phyloP scores from a whole-genome alignment of 2,113 vertebrate species.

The Zosterops borbonicus region DNA sequence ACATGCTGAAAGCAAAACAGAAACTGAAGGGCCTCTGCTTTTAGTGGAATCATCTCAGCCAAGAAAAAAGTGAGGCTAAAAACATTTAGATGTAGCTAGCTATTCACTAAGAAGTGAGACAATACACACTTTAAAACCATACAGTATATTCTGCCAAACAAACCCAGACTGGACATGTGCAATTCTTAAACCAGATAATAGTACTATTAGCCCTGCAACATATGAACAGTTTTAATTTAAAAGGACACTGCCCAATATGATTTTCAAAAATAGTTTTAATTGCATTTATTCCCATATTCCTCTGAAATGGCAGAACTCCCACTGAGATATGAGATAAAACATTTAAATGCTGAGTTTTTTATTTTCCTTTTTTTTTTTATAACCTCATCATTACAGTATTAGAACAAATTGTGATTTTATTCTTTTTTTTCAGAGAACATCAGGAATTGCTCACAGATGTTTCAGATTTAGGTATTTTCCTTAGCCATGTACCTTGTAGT shows the following conservation, averaged over 20 bases:
- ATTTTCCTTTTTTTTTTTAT: neutral
- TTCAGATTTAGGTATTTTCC: neutral
- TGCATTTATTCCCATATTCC: neutral
- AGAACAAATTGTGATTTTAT: neutral
- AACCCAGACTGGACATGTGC: accelerated
- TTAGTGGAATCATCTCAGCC: neutral
- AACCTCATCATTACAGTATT: neutral
- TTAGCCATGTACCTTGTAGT: neutral
- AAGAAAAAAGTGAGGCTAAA: neutral
- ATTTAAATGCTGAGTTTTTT: neutral
- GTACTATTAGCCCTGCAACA: neutral
- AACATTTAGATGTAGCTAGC: neutral
- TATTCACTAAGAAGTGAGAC: neutral
- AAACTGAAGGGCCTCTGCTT: neutral
- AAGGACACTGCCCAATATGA: slow-evolving; percentile 18
- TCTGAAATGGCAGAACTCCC: neutral
- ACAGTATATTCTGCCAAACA: neutral
- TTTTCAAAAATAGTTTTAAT: neutral
- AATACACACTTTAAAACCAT: neutral
- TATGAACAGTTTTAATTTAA: slow-evolving; percentile 22
- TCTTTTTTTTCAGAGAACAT: neutral
- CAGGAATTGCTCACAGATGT: neutral
- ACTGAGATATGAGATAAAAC: neutral
- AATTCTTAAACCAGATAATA: neutral
- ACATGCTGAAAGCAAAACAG: neutral